Evolutionary conservation across 2,113 vertebrate species (phyloP).

Genomic region (Spheniscus mendiculus): DNA sequence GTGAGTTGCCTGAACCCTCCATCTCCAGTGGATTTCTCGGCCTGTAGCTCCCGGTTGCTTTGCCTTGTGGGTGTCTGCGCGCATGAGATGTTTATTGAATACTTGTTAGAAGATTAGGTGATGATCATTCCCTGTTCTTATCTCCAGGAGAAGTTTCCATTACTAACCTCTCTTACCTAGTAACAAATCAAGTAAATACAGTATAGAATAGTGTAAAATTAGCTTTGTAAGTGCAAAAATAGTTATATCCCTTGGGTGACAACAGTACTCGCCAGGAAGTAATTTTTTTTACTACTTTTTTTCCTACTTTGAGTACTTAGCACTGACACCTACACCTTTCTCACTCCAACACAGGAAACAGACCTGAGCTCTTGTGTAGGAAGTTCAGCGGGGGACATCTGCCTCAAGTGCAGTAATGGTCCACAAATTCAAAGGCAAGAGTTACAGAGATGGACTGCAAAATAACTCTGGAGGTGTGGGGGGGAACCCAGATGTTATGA

Average conservation of each 20-base stretch:
- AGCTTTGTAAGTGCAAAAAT: not conserved
- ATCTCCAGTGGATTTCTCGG: not conserved
- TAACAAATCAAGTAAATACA: not conserved
- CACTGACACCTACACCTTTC: slow-evolving; percentile 21
- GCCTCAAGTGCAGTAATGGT: not conserved
- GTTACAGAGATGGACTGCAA: not conserved
- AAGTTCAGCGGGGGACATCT: not conserved
- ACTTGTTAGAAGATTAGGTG: not conserved
- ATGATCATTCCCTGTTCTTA: not conserved
- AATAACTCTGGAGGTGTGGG: not conserved
- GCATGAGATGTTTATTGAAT: not conserved
- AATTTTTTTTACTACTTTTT: not conserved
- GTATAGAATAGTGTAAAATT: not conserved
- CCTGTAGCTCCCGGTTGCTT: not conserved
- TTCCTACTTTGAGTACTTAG: not conserved
- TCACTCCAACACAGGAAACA: not conserved
- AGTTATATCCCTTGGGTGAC: not conserved
- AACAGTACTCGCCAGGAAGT: not conserved
- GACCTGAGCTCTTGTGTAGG: not conserved
- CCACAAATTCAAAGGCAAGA: not conserved
- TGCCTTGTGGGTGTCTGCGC: not conserved
- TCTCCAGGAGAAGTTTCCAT: not conserved
- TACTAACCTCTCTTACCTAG: not conserved
- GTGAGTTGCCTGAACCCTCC: not conserved
- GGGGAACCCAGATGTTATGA: not conserved